Base-by-base conservation (phyloP, 2,113 vertebrate genomes). In the Hoplias malabaricus region DNA sequence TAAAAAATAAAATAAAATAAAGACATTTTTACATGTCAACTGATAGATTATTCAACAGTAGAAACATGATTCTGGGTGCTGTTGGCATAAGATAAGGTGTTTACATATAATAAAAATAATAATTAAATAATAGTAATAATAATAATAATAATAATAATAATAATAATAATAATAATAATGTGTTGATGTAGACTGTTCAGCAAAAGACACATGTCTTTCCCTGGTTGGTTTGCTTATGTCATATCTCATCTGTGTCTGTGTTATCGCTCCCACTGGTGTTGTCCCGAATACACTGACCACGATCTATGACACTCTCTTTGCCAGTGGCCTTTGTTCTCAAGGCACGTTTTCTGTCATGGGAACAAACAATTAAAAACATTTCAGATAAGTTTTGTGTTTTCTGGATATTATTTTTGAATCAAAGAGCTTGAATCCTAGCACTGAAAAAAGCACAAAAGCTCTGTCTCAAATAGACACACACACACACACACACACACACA, bases 261-360 rank as follows among this genome's bases (percentile, higher is more conserved):
- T 93, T 94, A 88, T 96, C 95, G 0, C 93, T 96, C 83, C 89
- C 92, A 0, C 93, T 94, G 54, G 93, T 94, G 90, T 94, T 92
- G 63, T 94, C 93, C 84, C 87, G 89, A 34, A 93, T 90, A 0
- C 61, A 38, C 0, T 80, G 54, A 2, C n/a, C 13, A 21, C 59
- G 73, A 84, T 82, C 92, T 84, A 0, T 86, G 81, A 14, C 31
- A 27, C 12, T 57, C 10, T 61, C 31, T 48, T 62, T 83, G 48
- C 69, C 63, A 34, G 66, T 86, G 84, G 13, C 27, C 77, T 84
- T 80, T 63, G 94, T 90, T 31, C 93, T 86, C 67, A 97, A 63
- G 0, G 95, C 96, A 31, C 90, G 88, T 84, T 97, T 95, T 82
- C 96, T 98, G 89, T 59, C 13, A 46, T 48, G 33, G 69, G 25